Base-by-base conservation (phyloP, 2,888 invertebrate species). In the Diarsia rubi region DNA sequence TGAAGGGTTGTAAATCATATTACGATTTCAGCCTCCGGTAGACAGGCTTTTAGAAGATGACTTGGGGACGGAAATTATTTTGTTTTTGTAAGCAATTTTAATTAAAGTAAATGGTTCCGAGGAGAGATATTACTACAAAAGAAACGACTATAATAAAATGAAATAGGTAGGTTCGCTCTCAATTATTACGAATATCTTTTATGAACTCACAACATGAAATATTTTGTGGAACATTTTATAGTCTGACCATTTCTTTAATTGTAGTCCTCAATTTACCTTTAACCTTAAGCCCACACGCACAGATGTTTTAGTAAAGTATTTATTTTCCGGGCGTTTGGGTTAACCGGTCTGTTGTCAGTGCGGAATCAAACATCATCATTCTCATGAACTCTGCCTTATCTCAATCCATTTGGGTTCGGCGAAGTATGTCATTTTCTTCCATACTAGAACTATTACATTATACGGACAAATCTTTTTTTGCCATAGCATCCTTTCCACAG, bases 1-100 rank as follows among this genome's bases (percentile, higher is more conserved):
- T 68, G 21, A 59, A 66, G 44, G 68, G 27, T 77, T 73, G 49
- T 52, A 65, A 82, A 73, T 73, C 31, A 68, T 52, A 73, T 73
- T 70, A 68, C 57, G 60, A 59, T 77, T 81, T 70, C 45, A 64
- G 54, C 57, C 27, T 69, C 47, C 52, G 45, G 59, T 52, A 31
- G 14, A 49, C 27, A 66, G 27, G 47, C 59, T 67, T 42, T 69
- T 45, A 12, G 16, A 5, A 59, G 16, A 49, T 37, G 27, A 37
- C 69, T 71, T 69, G 9, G n/a, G 1, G 31, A 27, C 8, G 37
- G 24, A n/a, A 69, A 31, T 64, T 3, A 66, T 42, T 4, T 21
- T 65, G 62, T 69, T 59, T 63, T 65, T 3, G 3, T 31, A 45
- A 71, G 12, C 31, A 49, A 75, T 52, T 57, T 52, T 59, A 68